Evolutionary conservation across 2,797 vertebrate species (phyloP), one percentile per base, ranked within the genome.

Genomic region (Halcyon smyrnensis): DNA sequence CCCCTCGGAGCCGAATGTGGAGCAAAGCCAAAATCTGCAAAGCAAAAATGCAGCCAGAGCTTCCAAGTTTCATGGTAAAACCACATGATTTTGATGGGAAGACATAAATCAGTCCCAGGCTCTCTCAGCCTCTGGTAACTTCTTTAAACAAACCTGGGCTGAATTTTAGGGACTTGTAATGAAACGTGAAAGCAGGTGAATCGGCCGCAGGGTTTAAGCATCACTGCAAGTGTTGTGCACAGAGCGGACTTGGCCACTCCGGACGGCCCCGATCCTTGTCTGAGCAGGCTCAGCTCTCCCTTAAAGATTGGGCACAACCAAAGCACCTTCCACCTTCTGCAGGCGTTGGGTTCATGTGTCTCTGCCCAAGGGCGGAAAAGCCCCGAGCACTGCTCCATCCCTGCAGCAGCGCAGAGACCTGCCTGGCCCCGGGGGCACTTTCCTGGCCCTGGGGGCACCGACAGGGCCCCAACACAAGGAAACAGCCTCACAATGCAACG

Each of bases 11-110:
- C 70, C 1, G 3, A 60, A 70, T 46, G 78, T 95, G 96, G 95
- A 94, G 53, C 6, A 2, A 43, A 90, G 91, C 95, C 96, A 96
- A 84, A 25, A 50, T 95, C 91, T 89, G 91, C 81, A 75, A 94
- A 86, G 85, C 18, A 90, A 95, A 96, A 96, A 92, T 85, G 95
- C 93, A 84, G 93, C 71, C 91, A 18, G 73, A 57, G 92, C 84
- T 92, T 94, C 96, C 96, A 95, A 94, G 96, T 69, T 92, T 70
- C 0, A 21, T 79, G 93, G 94, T 87, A 45, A 94, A 95, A 80
- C 95, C 96, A 87, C 94, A 95, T 70, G 93, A 95, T 94, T 87
- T 86, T 93, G 91, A 92, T 91, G 93, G 95, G 96, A 97, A 97
- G 94, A 88, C 83, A 32, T 96, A 97, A 96, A 96, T 96, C 94